Evolutionary conservation across 2,888 invertebrate genomes (phyloP), one percentile per base, ranked within the genome.

Genomic region (Epinotia demarniana): DNA sequence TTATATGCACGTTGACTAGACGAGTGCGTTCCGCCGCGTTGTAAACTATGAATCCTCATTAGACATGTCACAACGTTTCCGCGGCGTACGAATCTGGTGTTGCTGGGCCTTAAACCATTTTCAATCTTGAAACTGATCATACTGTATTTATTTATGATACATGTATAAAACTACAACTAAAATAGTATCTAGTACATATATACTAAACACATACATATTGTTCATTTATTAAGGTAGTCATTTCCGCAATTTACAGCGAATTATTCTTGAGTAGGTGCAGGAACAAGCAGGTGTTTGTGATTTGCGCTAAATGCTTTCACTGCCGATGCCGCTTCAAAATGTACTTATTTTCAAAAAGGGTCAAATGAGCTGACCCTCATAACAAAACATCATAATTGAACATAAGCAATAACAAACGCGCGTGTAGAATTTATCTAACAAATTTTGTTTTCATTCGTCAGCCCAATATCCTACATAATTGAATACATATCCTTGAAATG

Each of bases 401-500:
- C 39, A 18, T 55, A 67, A n/a, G 11, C n/a, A 33, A 33, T 33
- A 33, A 33, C 33, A 33, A 33, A 33, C 33, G 33, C 33, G 33
- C 33, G 33, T 33, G 6, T 8, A 33, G 33, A 8, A 8, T 55
- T 6, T 16, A 6, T 2, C 1, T 4, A 18, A 13, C 39, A 1
- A 12, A 9, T 61, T 33, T n/a, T 61, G 23, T 46, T 16, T 16
- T 16, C 68, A 39, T 13, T 49, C 0, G 19, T 57, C 39, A 67
- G 23, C 23, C 33, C 53, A 19, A 33, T 43, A 55, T 55, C 18
- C 53, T 68, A 13, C 39, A n/a, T 58, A 43, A 49, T 23, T 11
- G 11, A 46, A 33, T 46, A 69, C 58, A 69, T 69, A 69, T 69
- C 58, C 43, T 43, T 23, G 8, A 16, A 23, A 60, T 33, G 27